Conservation (phyloP, 2,113 vertebrate genomes). For the Sphyrna mokarran region DNA sequence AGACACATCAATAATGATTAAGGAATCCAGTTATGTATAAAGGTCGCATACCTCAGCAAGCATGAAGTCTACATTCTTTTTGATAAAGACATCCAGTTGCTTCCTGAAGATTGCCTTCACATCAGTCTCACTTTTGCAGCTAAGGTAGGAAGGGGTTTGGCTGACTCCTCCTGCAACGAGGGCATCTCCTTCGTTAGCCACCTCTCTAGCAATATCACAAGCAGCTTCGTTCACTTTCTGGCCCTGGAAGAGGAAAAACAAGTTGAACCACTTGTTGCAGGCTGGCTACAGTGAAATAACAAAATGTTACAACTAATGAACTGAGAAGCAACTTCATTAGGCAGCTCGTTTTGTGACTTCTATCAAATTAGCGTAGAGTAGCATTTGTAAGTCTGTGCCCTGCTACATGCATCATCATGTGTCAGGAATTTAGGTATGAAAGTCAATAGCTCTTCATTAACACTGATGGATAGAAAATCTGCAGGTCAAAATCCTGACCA, state of each 20-base stretch:
- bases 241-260: conserved; percentile 54
- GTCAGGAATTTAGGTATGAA: not conserved
- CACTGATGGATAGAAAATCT: not conserved
- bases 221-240: conserved; percentile 89
- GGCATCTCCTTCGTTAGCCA: conserved; percentile 82
- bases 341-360: not conserved
- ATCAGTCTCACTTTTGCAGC: conserved; percentile 77
- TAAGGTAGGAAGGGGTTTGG: conserved; percentile 83
- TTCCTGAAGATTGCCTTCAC: conserved; percentile 82
- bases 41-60: conserved; percentile 78
- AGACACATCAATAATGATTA: not conserved
- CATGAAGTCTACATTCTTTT: conserved; percentile 87
- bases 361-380: not conserved
- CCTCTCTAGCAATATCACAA: conserved; percentile 85
- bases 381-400: not conserved
- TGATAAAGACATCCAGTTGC: conserved; percentile 76
- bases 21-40: conserved; percentile 8
- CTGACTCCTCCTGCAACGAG: conserved; percentile 92
- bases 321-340: not conserved
- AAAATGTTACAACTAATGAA: not conserved
- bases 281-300: not conserved
- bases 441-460: not conserved
- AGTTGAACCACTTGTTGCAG: not conserved
- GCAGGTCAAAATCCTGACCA: not conserved
- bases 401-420: not conserved